A percentile compares a stretch with the other conserved stretches of the same genome.
These are phyloP conservation scores for Polypedilum pembai DNA, from an alignment of 1,140 invertebrate species.

Conservation along the genomic window DNA sequence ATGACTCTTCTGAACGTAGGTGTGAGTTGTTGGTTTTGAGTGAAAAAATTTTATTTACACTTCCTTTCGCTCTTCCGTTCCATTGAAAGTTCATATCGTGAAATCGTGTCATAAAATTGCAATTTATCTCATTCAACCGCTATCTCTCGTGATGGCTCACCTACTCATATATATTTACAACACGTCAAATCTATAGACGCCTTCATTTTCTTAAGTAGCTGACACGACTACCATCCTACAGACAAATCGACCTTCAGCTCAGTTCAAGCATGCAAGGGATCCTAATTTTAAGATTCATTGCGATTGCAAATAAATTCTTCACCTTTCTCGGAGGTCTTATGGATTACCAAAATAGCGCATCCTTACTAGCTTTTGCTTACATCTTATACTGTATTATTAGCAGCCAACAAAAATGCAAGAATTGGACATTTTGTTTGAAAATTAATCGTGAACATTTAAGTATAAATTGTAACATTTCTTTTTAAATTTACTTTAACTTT, in stretches of 20 bases:
- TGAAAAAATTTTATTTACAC: not conserved
- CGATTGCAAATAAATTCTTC: not conserved
- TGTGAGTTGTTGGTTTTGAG: no score
- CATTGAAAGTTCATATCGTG: not conserved
- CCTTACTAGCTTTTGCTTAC: no score
- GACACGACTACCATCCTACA: not conserved
- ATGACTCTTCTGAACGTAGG: no score
- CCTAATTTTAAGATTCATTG: not conserved
- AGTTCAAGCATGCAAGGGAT: not conserved
- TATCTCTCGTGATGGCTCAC: no score
- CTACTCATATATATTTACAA: not conserved
- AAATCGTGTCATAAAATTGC: conserved; percentile 22
- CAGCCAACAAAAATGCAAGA: no score
- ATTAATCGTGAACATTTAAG: no score
- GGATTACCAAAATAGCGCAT: no score
- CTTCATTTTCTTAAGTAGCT: conserved; percentile 4
- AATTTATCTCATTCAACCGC: conserved; percentile 23
- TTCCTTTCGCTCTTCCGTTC: not conserved
- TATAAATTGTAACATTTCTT: no score
- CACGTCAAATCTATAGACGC: not conserved
- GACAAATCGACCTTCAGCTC: not conserved
- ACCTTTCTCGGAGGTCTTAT: not conserved
- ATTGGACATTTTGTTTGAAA: no score
- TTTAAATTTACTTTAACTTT: no score
- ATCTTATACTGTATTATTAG: no score